Conservation (phyloP, 2,113 vertebrate species). For the Madoqua kirkii region DNA sequence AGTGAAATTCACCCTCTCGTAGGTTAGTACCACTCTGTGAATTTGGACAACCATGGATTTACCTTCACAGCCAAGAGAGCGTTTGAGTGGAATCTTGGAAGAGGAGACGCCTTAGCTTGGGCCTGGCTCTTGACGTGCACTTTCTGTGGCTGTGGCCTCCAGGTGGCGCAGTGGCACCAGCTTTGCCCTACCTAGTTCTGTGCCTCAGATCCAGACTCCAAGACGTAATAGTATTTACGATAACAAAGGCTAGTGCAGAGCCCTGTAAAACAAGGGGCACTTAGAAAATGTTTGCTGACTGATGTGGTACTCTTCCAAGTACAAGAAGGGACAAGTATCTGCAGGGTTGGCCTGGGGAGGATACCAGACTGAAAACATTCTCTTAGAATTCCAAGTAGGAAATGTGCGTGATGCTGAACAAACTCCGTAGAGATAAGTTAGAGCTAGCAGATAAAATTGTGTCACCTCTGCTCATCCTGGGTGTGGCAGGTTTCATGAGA, state of each 20-base stretch:
- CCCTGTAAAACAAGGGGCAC: not conserved
- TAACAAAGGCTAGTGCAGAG: not conserved
- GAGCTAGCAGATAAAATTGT: not conserved
- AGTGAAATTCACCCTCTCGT: not conserved
- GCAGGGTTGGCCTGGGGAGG: not conserved
- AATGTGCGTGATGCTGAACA: not conserved
- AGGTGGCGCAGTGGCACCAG: not conserved
- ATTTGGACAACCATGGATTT: not conserved
- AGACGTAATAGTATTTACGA: not conserved
- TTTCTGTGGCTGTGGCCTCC: not conserved
- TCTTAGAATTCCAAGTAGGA: not conserved
- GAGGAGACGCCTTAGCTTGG: not conserved
- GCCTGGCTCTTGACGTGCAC: not conserved
- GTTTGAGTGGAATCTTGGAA: not conserved
- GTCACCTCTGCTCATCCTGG: not conserved
- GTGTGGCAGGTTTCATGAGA: rapidly evolving
- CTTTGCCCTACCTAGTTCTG: not conserved
- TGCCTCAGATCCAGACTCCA: not conserved
- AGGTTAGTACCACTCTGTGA: not conserved
- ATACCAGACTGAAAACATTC: not conserved
- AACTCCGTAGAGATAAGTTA: not conserved
- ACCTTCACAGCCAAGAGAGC: not conserved
- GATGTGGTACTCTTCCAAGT: not conserved
- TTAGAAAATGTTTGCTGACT: not conserved
- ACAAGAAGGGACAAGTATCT: not conserved